Evolutionary conservation across 2,797 vertebrate genomes (phyloP).

Genomic region (Pangasius mekongensis): DNA sequence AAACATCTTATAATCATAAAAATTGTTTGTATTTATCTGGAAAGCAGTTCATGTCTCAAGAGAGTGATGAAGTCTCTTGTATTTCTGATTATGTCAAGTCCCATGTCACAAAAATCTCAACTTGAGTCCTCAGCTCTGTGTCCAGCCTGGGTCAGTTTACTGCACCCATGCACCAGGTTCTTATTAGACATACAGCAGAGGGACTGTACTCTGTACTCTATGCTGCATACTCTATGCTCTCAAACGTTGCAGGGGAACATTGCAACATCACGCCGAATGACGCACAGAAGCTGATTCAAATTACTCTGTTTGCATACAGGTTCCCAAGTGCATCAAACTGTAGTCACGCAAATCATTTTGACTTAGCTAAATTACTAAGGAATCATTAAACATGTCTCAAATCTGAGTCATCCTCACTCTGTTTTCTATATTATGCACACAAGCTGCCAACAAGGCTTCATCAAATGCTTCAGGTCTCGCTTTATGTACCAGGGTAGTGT

Average conservation of each 20-base stretch:
- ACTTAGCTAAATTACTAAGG: not conserved
- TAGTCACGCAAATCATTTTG: not conserved
- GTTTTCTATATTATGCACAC: not conserved
- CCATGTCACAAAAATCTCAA: not conserved
- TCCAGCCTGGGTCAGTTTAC: not conserved
- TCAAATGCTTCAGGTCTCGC: not conserved
- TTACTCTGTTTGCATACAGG: not conserved
- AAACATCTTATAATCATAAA: not conserved
- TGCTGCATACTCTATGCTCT: too few relatives aligned
- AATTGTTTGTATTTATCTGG: not conserved
- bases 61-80: not conserved
- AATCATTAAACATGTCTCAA: not conserved
- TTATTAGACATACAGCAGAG: not conserved
- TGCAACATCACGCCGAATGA: not conserved
- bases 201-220: too few relatives aligned
- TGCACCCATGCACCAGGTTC: not conserved
- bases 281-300: not conserved
- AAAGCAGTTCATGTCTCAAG: not conserved
- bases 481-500: slow-evolving; percentile 13
- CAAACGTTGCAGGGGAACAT: too few relatives aligned
- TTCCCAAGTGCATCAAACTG: not conserved
- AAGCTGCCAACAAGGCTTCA: not conserved
- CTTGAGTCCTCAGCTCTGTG: not conserved
- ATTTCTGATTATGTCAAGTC: not conserved
- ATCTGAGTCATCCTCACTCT: slow-evolving; percentile 7